A percentile compares a stretch with the other conserved stretches of the same genome.
phyloP scores from a whole-genome alignment of 1,140 invertebrate genomes.

The Panulirus ornatus region DNA sequence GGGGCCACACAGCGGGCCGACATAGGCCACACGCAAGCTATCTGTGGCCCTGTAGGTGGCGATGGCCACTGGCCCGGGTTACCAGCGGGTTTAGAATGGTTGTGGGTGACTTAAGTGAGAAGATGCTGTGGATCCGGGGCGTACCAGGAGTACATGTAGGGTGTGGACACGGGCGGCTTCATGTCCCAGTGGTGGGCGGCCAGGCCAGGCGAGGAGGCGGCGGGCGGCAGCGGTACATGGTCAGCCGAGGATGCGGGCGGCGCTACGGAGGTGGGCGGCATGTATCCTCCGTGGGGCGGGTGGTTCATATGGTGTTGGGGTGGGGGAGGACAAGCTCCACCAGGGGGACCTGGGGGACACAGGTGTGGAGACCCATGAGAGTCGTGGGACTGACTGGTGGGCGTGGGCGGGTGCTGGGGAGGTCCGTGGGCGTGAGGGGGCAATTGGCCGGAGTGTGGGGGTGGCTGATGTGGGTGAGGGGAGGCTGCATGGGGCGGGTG shows the following conservation, averaged over 20 bases:
- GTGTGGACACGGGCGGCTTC: conserved; percentile 81
- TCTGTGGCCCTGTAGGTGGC: conserved; percentile 16
- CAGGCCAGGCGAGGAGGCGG: conserved; percentile 81
- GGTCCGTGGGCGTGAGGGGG: conserved; percentile 60
- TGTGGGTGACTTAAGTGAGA: conserved; percentile 82
- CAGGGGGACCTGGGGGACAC: conserved; percentile 29
- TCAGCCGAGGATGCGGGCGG: conserved; percentile 81
- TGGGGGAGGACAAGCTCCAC: conserved; percentile 7
- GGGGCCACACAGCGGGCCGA: conserved; percentile 29
- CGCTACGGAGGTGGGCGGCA: conserved; percentile 84
- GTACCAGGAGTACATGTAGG: conserved; percentile 88
- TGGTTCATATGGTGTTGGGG: conserved; percentile 83
- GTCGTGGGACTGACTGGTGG: conserved; percentile 66
- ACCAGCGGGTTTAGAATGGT: not conserved
- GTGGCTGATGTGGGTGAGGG: conserved; percentile 52
- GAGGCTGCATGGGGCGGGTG: conserved; percentile 67
- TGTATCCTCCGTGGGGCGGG: conserved; percentile 80
- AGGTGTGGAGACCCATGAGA: conserved; percentile 35
- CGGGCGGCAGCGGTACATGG: conserved; percentile 80
- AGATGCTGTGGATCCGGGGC: conserved; percentile 85
- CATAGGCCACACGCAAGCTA: not conserved
- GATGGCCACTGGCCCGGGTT: not conserved
- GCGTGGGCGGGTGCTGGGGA: conserved; percentile 71
- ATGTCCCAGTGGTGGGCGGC: conserved; percentile 83
- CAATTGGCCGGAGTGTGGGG: conserved; percentile 59